These are phyloP conservation scores for Tetranychus piercei DNA, from an alignment of 2,888 invertebrate genomes.

Conservation along the genomic window DNA sequence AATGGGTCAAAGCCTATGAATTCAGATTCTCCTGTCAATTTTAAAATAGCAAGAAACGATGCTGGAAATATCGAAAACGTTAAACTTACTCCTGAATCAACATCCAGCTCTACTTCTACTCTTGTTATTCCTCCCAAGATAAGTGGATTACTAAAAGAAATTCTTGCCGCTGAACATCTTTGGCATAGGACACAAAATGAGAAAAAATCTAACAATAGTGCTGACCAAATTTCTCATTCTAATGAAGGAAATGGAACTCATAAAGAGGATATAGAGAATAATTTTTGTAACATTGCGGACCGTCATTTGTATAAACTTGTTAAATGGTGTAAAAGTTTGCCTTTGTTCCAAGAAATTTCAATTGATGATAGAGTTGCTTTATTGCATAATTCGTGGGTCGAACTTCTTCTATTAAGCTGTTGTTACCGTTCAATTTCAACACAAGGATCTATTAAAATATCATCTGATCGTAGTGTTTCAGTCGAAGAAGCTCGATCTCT, in stretches of 20 bases:
- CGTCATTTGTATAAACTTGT: conserved; percentile 89
- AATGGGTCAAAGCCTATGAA: background rate
- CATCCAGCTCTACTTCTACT: background rate
- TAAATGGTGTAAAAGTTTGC: conserved; percentile 93
- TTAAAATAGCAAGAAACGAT: background rate
- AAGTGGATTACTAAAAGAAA: conserved; percentile 42
- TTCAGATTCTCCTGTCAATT: conserved; percentile 5
- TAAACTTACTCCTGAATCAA: background rate
- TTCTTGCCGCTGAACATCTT: conserved; percentile 85
- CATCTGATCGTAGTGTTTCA: conserved; percentile 42
- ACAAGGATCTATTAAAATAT: conserved; percentile 54
- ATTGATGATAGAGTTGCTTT: conserved; percentile 94
- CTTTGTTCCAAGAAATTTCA: conserved; percentile 89
- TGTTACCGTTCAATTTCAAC: conserved; percentile 80
- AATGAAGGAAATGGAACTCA: background rate
- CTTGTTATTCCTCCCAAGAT: conserved; percentile 20
- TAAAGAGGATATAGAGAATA: conserved; percentile 65
- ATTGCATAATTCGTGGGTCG: conserved; percentile 93
- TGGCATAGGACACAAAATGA: conserved; percentile 67
- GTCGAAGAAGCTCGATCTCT: conserved; percentile 49
- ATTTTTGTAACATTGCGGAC: conserved; percentile 81
- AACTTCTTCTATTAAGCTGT: conserved; percentile 70
- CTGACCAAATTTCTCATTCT: background rate
- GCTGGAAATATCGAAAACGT: background rate
- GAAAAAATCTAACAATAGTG: background rate